A percentile compares a stretch with the other conserved stretches of the same genome.
phyloP scores from a whole-genome alignment of 2,888 invertebrate genomes.

The Protula sp. region DNA sequence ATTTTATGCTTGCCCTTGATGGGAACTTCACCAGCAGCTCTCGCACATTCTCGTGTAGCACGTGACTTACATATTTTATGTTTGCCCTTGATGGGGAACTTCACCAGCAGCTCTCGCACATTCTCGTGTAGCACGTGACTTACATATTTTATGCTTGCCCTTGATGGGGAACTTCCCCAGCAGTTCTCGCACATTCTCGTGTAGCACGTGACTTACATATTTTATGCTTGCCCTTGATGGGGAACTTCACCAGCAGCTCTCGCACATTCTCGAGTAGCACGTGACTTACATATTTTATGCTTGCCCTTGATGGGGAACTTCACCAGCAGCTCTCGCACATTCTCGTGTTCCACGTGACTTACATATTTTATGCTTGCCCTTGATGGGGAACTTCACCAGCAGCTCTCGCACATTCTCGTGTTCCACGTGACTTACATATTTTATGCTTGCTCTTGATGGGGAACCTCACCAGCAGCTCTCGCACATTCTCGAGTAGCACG shows the following conservation, averaged over 20 bases:
- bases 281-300: slow-evolving; percentile 70
- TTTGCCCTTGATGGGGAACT: slow-evolving; percentile 82
- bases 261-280: slow-evolving; percentile 74
- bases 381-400: too few species aligned
- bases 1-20: slow-evolving; percentile 88
- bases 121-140: slow-evolving; percentile 72
- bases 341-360: too few species aligned
- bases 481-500: too few species aligned
- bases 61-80: slow-evolving; percentile 94
- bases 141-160: slow-evolving; percentile 90
- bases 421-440: too few species aligned
- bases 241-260: slow-evolving; percentile 77
- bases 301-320: too few species aligned
- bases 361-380: too few species aligned
- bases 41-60: slow-evolving; percentile 73
- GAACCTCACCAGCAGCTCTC: too few species aligned
- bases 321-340: too few species aligned
- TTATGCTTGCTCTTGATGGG: too few species aligned
- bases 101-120: slow-evolving; percentile 73
- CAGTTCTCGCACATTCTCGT: too few species aligned
- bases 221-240: slow-evolving; percentile 84
- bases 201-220: slow-evolving; percentile 90
- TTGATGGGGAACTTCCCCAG: slow-evolving; percentile 81
- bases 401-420: too few species aligned
- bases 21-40: slow-evolving; percentile 80